Evolutionary conservation across 2,797 vertebrate genomes (phyloP), one percentile per base, ranked within the genome.

Genomic region (Pagetopsis macropterus): DNA sequence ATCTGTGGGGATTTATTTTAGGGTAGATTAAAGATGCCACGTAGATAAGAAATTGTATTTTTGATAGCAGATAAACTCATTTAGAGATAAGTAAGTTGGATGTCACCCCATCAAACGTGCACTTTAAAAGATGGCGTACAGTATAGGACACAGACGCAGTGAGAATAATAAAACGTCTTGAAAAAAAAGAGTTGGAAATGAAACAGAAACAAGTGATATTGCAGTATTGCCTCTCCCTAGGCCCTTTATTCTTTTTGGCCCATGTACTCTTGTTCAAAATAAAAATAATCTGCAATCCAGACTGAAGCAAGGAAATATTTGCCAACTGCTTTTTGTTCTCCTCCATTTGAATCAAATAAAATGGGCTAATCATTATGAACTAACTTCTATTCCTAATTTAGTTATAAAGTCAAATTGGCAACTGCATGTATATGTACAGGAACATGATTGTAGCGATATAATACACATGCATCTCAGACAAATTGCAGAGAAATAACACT

Each of bases 21-120:
- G 37, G 65, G 55, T 66, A 80, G 72, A 85, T 82, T 84, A 80
- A 84, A 87, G 61, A 82, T 76, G 67, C 55, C 45, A 67, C 3
- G 13, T 3, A 57, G 75, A 79, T 72, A 72, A 81, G 50, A 74
- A 75, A 80, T 61, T 4, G 9, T 21, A 66, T 54, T 78, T 87
- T 61, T 69, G 9, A 60, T 49, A 74, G 69, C 49, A 55, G 55
- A 82, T 43, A 41, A 17, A 75, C 58, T 64, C 49, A 70, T 33
- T 23, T 44, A 64, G 65, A 77, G 70, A 76, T 81, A 74, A 74
- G 70, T 58, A 61, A 77, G 65, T 76, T 55, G 41, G 65, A 61
- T 55, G 69, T 67, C 60, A 65, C 48, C 75, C 65, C 16, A 56
- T 70, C 67, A 81, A 76, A 63, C 48, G 15, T 81, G 63, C 41